A percentile compares a stretch with the other conserved stretches of the same genome.
Conservation (phyloP, 2,888 invertebrate genomes). For the Drosophila macrospina region DNA sequence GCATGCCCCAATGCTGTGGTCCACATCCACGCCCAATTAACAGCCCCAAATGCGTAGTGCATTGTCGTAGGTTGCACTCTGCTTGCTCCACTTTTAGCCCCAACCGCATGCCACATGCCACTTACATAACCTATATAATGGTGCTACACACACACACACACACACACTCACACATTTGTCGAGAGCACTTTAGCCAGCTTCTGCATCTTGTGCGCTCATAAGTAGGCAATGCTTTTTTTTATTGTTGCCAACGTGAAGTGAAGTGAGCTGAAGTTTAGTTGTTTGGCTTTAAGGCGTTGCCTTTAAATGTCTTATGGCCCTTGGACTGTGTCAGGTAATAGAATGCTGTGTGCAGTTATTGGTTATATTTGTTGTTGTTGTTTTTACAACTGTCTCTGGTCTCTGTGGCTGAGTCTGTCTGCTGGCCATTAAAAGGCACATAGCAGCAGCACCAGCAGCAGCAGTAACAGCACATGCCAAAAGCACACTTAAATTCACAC, state of each 20-base stretch:
- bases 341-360: conserved; percentile 9
- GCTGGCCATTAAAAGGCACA: conserved; percentile 36
- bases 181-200: conserved; percentile 5
- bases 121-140: conserved; percentile 52
- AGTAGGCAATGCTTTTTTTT: conserved; percentile 46
- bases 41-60: conserved; percentile 28
- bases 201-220: conserved; percentile 35
- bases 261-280: not conserved
- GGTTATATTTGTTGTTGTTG: not conserved
- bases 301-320: conserved; percentile 17
- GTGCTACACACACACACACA: not conserved
- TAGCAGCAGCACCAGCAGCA: conserved; percentile 11
- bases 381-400: not conserved
- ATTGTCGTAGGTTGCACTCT: conserved; percentile 33
- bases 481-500: conserved; percentile 23
- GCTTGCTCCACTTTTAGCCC: conserved; percentile 34
- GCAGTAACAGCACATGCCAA: not conserved
- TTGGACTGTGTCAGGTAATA: conserved; percentile 13
- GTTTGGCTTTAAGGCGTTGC: conserved; percentile 7
- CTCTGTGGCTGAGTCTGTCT: conserved; percentile 37
- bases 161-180: conserved; percentile 3
- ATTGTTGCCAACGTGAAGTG: not conserved
- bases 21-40: conserved; percentile 57
- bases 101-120: conserved; percentile 14
- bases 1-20: conserved; percentile 4